phyloP scores from a whole-genome alignment of 1,140 invertebrate genomes.

The Papilio polyxenes region DNA sequence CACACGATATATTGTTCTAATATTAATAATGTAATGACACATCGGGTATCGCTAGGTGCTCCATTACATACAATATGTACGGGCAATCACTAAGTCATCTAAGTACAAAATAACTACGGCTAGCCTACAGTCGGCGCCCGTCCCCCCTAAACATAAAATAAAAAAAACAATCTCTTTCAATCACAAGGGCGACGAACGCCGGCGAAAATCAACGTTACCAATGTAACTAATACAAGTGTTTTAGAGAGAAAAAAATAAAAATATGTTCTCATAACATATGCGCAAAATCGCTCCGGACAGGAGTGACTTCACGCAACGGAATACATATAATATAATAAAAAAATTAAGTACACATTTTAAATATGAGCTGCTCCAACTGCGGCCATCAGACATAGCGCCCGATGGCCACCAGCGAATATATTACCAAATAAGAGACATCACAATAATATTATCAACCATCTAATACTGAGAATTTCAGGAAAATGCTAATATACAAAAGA shows the following conservation, averaged over 20 bases:
- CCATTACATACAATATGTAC: constrained; percentile 68
- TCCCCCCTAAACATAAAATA: constrained; percentile 23
- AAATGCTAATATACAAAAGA: constrained; percentile 75
- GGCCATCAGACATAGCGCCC: constrained; percentile 66
- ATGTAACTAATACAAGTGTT: constrained; percentile 66
- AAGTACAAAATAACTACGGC: constrained; percentile 67
- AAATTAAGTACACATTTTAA: constrained; percentile 73
- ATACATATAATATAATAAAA: constrained; percentile 59
- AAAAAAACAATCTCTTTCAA: constrained; percentile 35
- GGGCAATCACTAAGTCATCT: constrained; percentile 65
- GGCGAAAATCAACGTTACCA: constrained; percentile 55
- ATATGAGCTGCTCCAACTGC: constrained; percentile 50
- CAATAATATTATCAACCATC: constrained; percentile 63
- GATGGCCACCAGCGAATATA: constrained; percentile 57
- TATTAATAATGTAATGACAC: constrained; percentile 79
- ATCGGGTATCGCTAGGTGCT: constrained; percentile 71
- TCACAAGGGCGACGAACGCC: constrained; percentile 44
- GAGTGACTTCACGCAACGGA: constrained; percentile 33
- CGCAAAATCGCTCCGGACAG: constrained; percentile 36
- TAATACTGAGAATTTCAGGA: constrained; percentile 72
- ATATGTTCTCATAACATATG: constrained; percentile 54
- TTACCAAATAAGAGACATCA: constrained; percentile 59
- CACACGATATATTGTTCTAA: constrained; percentile 75
- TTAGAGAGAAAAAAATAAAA: constrained; percentile 58
- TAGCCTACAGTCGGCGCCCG: constrained; percentile 58